These are phyloP conservation scores for Tanypteryx hageni DNA, from an alignment of 2,888 invertebrate genomes.

Conservation along the genomic window DNA sequence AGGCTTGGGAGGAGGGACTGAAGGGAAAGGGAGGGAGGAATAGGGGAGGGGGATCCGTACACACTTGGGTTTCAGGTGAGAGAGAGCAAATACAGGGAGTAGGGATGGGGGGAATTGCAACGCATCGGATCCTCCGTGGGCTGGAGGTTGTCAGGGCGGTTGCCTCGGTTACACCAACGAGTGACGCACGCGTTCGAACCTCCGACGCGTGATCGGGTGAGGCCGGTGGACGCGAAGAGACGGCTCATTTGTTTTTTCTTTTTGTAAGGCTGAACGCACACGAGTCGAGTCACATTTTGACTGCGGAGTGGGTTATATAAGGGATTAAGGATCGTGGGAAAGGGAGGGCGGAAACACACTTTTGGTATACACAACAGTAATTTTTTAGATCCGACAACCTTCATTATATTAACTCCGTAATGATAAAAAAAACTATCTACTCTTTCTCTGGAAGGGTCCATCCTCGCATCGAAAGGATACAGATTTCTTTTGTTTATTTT, in stretches of 20 bases:
- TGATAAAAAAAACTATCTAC: constrained; percentile 59
- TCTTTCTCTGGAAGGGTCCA: constrained; percentile 45
- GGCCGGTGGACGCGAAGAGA: not conserved
- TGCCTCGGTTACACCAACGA: not conserved
- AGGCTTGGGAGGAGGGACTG: not conserved
- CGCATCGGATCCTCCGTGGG: not conserved
- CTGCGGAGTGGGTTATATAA: not conserved
- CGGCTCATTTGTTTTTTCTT: not conserved
- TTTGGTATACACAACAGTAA: constrained; percentile 64
- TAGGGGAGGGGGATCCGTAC: not conserved
- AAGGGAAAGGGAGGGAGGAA: not conserved
- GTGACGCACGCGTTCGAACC: not conserved
- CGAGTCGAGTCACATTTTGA: not conserved
- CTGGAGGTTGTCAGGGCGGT: not conserved
- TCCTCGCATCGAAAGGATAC: constrained; percentile 5
- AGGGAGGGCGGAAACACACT: constrained; percentile 26
- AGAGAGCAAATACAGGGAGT: not conserved
- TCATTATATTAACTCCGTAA: constrained; percentile 50
- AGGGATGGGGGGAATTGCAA: not conserved
- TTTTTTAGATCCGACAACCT: constrained; percentile 55
- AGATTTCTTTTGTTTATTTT: not conserved
- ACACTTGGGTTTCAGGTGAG: not conserved
- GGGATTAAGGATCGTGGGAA: not conserved
- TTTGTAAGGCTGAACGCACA: no score
- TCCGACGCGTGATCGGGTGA: not conserved